phyloP scores from a whole-genome alignment of 2,113 vertebrate genomes.

The Pseudorectes ferrugineus region DNA sequence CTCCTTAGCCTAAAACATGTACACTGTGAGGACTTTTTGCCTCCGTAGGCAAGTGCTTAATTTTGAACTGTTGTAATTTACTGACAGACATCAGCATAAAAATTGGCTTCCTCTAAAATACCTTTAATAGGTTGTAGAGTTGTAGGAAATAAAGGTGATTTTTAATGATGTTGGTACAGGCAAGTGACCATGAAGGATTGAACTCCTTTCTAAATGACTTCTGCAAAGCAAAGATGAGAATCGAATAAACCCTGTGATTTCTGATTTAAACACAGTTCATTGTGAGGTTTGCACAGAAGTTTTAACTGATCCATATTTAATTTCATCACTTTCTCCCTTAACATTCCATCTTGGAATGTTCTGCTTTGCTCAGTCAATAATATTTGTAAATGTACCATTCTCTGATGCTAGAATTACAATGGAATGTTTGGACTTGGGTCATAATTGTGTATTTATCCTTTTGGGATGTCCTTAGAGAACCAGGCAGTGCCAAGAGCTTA shows the following conservation, averaged over 20 bases:
- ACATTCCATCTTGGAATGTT: not conserved
- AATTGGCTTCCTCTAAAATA: not conserved
- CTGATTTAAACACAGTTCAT: not conserved
- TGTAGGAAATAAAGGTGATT: not conserved
- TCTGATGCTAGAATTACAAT: conserved; percentile 46
- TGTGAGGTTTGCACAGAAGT: not conserved
- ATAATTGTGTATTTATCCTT: conserved; percentile 54
- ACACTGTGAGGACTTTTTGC: not conserved
- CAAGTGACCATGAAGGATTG: not conserved
- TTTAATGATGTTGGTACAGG: not conserved
- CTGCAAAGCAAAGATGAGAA: not conserved
- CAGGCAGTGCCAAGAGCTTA: conserved; percentile 40
- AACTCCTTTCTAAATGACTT: not conserved
- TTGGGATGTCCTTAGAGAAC: conserved; percentile 42
- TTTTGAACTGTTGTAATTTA: not conserved
- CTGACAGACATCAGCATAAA: not conserved
- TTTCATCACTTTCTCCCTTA: not conserved
- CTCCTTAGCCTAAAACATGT: not conserved
- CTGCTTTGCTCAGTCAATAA: not conserved
- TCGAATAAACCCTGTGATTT: not conserved
- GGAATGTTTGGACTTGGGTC: conserved; percentile 50
- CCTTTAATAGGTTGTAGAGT: not conserved
- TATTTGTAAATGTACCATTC: not conserved
- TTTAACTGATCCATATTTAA: not conserved
- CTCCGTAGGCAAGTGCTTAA: not conserved